Base-by-base conservation (phyloP, 2,888 invertebrate genomes). In the Calameuta filiformis region DNA sequence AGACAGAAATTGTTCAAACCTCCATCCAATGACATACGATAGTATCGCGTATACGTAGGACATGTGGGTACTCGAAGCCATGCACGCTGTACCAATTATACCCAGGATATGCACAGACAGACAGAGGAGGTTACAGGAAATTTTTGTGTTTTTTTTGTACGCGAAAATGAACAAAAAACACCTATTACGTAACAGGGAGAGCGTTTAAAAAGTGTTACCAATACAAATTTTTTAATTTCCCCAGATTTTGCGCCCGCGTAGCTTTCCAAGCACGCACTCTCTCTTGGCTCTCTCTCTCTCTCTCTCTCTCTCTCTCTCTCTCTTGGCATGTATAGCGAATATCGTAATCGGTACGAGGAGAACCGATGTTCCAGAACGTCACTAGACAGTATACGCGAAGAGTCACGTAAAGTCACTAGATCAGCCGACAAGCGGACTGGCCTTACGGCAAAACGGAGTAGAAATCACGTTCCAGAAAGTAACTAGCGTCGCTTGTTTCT, bases 401-500 rank as follows among this genome's bases (percentile, higher is more conserved):
- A 9, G 6, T 15, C 40, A 56, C 40, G 40, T 56, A 23, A 56
- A 23, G 40, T 56, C 40, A 56, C 40, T 56, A 23, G 40, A 56
- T 6, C 6, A 23, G 6, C 6, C 40, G 23, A 2, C 40, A 6
- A 56, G 9, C 23, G 23, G 23, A 9, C 40, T 56, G 6, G 40
- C 40, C 40, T 56, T 23, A 56, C 40, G 40, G 40, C 23, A 23
- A 23, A 56, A 56, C 71, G 71, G 12, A 71, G 15, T 71, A 30
- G 71, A 71, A 71, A 30, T 71, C 71, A 71, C 71, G 71, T 71
- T 11, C 31, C 71, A 71, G 71, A 71, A 71, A 71, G 40, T 56
- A 56, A 56, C 40, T 56, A 56, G 40, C 23, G 40, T 56, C 23
- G 6, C 40, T 23, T 56, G 40, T 56, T 56, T 56, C 40, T 56